A percentile compares a stretch with the other conserved stretches of the same genome.
These are phyloP conservation scores for Eciton burchellii DNA, from an alignment of 1,140 invertebrate species.

Conservation along the genomic window DNA sequence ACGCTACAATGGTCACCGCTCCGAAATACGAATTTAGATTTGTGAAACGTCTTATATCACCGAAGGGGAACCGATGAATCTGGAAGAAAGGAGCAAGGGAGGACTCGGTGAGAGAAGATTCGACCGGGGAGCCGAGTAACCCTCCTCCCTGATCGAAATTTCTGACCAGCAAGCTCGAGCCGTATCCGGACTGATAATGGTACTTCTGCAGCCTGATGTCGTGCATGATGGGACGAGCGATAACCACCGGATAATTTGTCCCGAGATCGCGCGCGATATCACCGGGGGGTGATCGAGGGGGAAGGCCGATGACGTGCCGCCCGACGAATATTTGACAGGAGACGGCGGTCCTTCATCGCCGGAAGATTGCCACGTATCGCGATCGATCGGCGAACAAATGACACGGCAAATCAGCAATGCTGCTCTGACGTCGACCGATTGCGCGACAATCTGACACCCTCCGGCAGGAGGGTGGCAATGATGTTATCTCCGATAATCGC, in stretches of 20 bases:
- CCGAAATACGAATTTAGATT: slow-evolving; percentile 72
- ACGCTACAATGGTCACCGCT: slow-evolving; percentile 73
- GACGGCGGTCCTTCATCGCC: slow-evolving; percentile 13
- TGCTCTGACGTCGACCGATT: slow-evolving; percentile 45
- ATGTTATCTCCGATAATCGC: slow-evolving; percentile 45
- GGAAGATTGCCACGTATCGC: neutral
- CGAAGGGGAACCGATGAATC: slow-evolving; percentile 75
- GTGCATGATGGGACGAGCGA: slow-evolving; percentile 68
- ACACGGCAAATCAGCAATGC: slow-evolving; percentile 56
- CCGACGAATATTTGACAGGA: slow-evolving; percentile 56
- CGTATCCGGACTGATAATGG: slow-evolving; percentile 68
- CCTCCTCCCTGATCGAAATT: slow-evolving; percentile 28
- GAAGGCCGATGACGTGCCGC: slow-evolving; percentile 34
- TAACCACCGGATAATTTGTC: slow-evolving; percentile 62
- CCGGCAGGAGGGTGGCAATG: slow-evolving; percentile 16
- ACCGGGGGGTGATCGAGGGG: slow-evolving; percentile 12
- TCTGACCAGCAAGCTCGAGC: slow-evolving; percentile 69
- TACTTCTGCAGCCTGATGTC: slow-evolving; percentile 67
- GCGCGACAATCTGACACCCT: slow-evolving; percentile 13
- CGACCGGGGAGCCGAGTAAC: neutral
- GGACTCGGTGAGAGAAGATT: slow-evolving; percentile 3
- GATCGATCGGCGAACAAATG: slow-evolving; percentile 62
- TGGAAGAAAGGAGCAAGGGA: slow-evolving; percentile 62
- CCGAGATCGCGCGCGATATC: slow-evolving; percentile 41
- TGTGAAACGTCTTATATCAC: slow-evolving; percentile 71